Percentiles rank a stretch among this genome's conserved stretches.
These are phyloP conservation scores for Halichondria panicea DNA, from an alignment of 37 sponge, comb jelly and placozoan genomes.

Conservation along the genomic window DNA sequence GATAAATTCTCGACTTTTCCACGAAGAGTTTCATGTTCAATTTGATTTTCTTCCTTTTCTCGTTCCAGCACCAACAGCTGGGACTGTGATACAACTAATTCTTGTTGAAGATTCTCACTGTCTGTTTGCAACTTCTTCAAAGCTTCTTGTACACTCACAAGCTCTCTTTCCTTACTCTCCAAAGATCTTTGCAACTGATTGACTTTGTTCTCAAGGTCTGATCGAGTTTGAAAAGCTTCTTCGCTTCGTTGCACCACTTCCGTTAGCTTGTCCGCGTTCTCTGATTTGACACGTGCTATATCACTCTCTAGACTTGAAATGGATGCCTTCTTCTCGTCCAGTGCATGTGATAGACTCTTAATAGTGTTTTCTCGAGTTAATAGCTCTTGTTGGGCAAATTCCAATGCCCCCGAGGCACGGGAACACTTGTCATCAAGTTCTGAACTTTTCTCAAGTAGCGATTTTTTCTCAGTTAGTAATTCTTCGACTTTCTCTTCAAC, in stretches of 20 bases:
- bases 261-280: constrained; percentile 9
- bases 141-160: not conserved
- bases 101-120: not conserved
- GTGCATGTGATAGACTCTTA: constrained; percentile 17
- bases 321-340: constrained; percentile 33
- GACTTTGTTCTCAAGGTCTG: not conserved
- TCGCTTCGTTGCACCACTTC: constrained; percentile 32
- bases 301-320: constrained; percentile 5
- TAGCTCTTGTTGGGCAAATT: constrained; percentile 38
- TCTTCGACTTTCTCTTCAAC: not conserved
- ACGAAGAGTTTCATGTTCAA: constrained; percentile 38
- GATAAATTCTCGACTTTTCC: constrained; percentile 37
- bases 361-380: constrained; percentile 3
- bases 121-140: not conserved
- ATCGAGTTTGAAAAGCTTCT: constrained; percentile 1
- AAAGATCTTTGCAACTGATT: not conserved
- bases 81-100: not conserved
- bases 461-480: constrained; percentile 4
- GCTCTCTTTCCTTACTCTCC: constrained; percentile 17
- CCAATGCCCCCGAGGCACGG: constrained; percentile 45
- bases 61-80: constrained; percentile 10
- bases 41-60: not conserved
- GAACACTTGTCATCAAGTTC: constrained; percentile 15
- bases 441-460: not conserved
- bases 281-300: constrained; percentile 13